phyloP scores from a whole-genome alignment of 2,797 vertebrate species.

The Microcaecilia unicolor region DNA sequence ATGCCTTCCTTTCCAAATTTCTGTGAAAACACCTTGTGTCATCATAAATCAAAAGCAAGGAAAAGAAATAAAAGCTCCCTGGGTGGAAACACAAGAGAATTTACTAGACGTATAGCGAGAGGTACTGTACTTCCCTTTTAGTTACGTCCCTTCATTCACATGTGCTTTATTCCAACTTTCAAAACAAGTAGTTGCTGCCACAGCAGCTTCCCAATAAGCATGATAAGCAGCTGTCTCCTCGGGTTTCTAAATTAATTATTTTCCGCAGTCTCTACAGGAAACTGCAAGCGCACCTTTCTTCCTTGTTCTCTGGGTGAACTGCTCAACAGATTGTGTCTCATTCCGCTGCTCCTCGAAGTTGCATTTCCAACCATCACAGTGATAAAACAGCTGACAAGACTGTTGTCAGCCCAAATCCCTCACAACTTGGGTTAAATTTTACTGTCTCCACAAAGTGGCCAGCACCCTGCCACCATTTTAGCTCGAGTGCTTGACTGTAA shows the following conservation, averaged over 20 bases:
- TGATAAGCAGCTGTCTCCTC: not conserved
- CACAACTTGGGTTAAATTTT: too few relatives aligned
- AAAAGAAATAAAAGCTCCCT: constrained; percentile 12
- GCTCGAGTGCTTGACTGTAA: too few relatives aligned
- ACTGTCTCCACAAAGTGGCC: too few relatives aligned
- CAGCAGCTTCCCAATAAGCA: not conserved
- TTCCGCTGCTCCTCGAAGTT: too few relatives aligned
- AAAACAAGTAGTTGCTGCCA: not conserved
- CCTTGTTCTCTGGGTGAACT: too few relatives aligned
- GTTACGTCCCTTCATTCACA: not conserved
- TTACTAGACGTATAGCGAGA: not conserved
- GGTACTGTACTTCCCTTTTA: constrained; percentile 4
- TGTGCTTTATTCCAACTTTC: not conserved
- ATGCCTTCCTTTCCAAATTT: constrained; percentile 7
- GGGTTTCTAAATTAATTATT: not conserved
- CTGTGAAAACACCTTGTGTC: constrained; percentile 14
- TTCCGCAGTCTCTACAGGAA: constrained; percentile 11
- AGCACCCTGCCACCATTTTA: too few relatives aligned
- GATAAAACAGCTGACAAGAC: too few relatives aligned
- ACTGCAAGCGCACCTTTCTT: constrained; percentile 12
- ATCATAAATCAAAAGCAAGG: constrained; percentile 23
- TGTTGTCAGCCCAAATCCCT: too few relatives aligned
- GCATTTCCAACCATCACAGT: too few relatives aligned
- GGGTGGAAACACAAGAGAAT: constrained; percentile 12
- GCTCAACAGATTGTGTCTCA: too few relatives aligned